These are phyloP conservation scores for Hipposideros armiger DNA, from an alignment of 2,113 vertebrate genomes.

Conservation along the genomic window DNA sequence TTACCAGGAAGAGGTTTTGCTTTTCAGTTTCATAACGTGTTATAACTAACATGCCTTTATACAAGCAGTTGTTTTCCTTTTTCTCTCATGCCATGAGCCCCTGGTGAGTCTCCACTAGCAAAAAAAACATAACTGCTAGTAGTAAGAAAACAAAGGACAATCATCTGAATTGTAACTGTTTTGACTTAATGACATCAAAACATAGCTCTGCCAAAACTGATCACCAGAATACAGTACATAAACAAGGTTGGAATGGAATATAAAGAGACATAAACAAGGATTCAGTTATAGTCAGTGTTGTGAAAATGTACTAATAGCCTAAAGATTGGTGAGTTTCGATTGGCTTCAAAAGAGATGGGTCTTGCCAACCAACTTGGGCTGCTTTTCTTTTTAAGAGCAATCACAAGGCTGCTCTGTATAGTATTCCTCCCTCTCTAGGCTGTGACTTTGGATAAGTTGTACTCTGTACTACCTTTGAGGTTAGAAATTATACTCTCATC, in stretches of 20 bases:
- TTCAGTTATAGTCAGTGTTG: not conserved
- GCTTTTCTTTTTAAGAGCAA: not conserved
- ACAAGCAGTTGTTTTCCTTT: not conserved
- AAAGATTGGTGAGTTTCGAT: not conserved
- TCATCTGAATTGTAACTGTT: not conserved
- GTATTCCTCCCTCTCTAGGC: not conserved
- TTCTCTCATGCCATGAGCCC: not conserved
- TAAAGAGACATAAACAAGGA: not conserved
- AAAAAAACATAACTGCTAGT: not conserved
- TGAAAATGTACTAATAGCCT: not conserved
- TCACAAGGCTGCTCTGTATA: not conserved
- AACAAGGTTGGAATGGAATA: not conserved
- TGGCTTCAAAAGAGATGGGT: not conserved
- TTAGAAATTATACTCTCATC: not conserved
- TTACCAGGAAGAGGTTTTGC: not conserved
- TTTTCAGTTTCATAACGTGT: not conserved
- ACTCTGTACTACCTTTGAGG: not conserved
- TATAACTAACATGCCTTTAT: not conserved
- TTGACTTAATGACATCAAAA: constrained; percentile 28
- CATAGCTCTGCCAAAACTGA: not conserved
- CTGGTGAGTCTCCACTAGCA: not conserved
- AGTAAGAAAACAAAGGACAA: not conserved
- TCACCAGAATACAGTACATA: not conserved
- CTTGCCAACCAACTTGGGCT: not conserved
- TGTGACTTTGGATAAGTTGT: not conserved